Evolutionary conservation across 1,140 invertebrate genomes (phyloP), one percentile per base, ranked within the genome.

Genomic region (Panulirus ornatus): DNA sequence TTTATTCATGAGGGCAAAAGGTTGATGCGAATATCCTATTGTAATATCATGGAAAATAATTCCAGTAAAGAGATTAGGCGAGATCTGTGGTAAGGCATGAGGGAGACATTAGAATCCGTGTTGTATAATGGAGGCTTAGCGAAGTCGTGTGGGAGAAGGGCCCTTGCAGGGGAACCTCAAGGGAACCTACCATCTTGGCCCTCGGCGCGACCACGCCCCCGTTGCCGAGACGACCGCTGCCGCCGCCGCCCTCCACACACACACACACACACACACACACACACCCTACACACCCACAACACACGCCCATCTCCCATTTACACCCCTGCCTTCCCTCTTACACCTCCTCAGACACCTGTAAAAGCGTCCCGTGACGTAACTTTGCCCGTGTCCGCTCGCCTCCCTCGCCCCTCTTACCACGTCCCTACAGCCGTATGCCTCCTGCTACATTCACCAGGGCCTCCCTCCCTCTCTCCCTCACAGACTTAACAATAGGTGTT

Each of bases 301-400:
- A n/a, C n/a, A n/a, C n/a, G n/a, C n/a, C n/a, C n/a, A n/a, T n/a
- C n/a, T n/a, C 40, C 14, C 27, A 58, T 54, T 75, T n/a, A 82
- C 79, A 82, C 76, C 19, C 22, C n/a, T 6, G 16, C n/a, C 22
- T 30, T 14, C 78, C 9, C 47, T n/a, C 78, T 63, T 38, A 84
- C 78, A 81, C 76, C 19, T 47, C 22, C 58, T 19, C 58, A 40
- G 27, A 19, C 58, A 84, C n/a, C n/a, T n/a, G n/a, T n/a, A n/a
- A n/a, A n/a, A n/a, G n/a, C n/a, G n/a, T n/a, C n/a, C n/a, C n/a
- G n/a, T n/a, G n/a, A n/a, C n/a, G n/a, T n/a, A n/a, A n/a, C n/a
- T n/a, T n/a, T n/a, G n/a, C n/a, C n/a, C n/a, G n/a, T n/a, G n/a
- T n/a, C n/a, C n/a, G n/a, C n/a, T n/a, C n/a, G n/a, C n/a, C 76